phyloP scores from a whole-genome alignment of 2,797 vertebrate genomes.

The Hydrocynus forskahlii region DNA sequence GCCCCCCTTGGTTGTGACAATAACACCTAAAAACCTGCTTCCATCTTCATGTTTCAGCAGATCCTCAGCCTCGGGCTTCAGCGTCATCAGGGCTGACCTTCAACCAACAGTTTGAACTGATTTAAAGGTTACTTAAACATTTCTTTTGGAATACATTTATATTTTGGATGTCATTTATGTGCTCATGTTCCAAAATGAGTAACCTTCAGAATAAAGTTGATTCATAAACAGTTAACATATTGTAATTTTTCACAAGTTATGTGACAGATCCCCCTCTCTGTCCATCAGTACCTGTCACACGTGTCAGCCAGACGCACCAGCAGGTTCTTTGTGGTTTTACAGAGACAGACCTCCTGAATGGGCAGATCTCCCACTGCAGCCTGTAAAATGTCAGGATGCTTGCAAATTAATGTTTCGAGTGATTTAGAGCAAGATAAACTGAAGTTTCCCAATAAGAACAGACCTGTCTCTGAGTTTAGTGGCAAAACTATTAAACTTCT shows the following conservation, averaged over 20 bases:
- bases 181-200: background rate
- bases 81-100: conserved; percentile 81
- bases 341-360: conserved; percentile 83
- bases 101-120: conserved; percentile 23
- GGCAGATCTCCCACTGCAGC: conserved; percentile 77
- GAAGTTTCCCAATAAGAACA: no score
- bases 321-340: conserved; percentile 80
- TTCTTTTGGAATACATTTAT: background rate
- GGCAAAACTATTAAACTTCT: no score
- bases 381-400: conserved; percentile 63
- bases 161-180: background rate
- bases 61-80: conserved; percentile 74
- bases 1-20: conserved; percentile 85
- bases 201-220: background rate
- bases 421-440: no score
- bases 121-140: background rate
- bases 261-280: background rate
- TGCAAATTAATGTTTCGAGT: no score
- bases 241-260: background rate
- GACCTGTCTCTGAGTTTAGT: no score
- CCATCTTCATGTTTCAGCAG: conserved; percentile 78
- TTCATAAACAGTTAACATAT: background rate
- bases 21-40: conserved; percentile 83
- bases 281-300: conserved; percentile 79
- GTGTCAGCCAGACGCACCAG: conserved; percentile 84